phyloP scores from a whole-genome alignment of 1,140 invertebrate genomes.

The Plutomurus gul region DNA sequence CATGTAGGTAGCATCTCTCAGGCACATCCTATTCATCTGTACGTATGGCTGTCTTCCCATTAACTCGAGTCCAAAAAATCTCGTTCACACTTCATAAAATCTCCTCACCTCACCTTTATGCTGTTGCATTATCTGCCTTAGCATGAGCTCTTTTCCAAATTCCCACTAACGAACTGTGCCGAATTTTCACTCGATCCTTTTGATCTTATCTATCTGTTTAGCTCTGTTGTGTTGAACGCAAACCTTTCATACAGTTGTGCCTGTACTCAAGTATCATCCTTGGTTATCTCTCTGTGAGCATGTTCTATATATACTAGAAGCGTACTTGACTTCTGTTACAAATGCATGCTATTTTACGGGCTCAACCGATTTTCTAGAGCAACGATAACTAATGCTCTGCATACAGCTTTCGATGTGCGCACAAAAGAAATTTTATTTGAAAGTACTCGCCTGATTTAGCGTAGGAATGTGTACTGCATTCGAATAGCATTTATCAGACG shows the following conservation, averaged over 20 bases:
- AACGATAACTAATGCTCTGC: background rate
- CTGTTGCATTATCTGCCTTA: background rate
- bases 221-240: background rate
- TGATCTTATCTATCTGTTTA: constrained; percentile 1
- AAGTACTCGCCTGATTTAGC: background rate
- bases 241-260: background rate
- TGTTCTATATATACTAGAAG: background rate
- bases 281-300: too few species aligned
- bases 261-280: background rate
- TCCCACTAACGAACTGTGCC: constrained; percentile 52
- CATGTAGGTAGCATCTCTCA: background rate
- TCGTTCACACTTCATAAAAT: constrained; percentile 54
- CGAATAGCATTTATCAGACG: background rate
- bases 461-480: too few species aligned
- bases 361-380: constrained; percentile 23
- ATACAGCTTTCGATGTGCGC: background rate
- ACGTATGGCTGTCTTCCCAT: background rate
- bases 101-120: constrained; percentile 33
- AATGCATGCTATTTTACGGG: constrained; percentile 9
- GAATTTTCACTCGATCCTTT: constrained; percentile 39
- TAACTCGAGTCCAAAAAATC: constrained; percentile 36
- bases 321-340: constrained; percentile 3
- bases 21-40: background rate
- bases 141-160: constrained; percentile 23
- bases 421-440: background rate